Evolutionary conservation across 2,888 invertebrate species (phyloP), one percentile per base, ranked within the genome.

Genomic region (Dendrolimus pini): DNA sequence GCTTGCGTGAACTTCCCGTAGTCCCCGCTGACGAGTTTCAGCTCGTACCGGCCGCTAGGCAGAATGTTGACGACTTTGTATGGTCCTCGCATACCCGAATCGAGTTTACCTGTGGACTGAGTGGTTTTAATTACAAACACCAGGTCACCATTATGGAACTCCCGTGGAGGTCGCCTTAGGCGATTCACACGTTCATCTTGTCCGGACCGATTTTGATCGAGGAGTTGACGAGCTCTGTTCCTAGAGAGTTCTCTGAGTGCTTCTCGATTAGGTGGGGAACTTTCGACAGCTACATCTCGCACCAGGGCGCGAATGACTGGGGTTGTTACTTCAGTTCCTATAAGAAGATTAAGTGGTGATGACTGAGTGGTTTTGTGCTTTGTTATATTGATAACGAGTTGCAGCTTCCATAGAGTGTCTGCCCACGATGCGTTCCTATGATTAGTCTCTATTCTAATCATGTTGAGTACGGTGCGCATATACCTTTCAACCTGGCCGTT

Each of bases 91-190:
- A 66, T 65, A 0, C 62, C 62, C 0, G 62, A 56, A 52, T 67
- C 67, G 0, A 67, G 59, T 30, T 68, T 66, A 0, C 65, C 67
- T 0, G 62, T 59, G 55, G 53, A 42, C 42, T 69, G 65, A 0
- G 63, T 52, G 7, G 53, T 41, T 41, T 69, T 68, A 7, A 56
- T 61, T 0, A 68, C 68, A 52, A 68, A 70, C 0, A 64, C 69
- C 0, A 58, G 10, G 12, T 61, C 61, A 8, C 58, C 53, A 0
- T 66, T 13, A 65, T 63, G 1, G 41, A 42, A 42, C 42, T 42
- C 42, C 10, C 42, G 42, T 42, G 42, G 42, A 42, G 42, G 42
- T 42, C 42, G 42, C 10, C 42, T 42, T 42, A 42, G 10, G 42
- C 2, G 10, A 42, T 42, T 42, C 10, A 42, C 10, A 42, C 10